Evolutionary conservation across 2,888 invertebrate species (phyloP).

Genomic region (Ichneumon xanthorius): DNA sequence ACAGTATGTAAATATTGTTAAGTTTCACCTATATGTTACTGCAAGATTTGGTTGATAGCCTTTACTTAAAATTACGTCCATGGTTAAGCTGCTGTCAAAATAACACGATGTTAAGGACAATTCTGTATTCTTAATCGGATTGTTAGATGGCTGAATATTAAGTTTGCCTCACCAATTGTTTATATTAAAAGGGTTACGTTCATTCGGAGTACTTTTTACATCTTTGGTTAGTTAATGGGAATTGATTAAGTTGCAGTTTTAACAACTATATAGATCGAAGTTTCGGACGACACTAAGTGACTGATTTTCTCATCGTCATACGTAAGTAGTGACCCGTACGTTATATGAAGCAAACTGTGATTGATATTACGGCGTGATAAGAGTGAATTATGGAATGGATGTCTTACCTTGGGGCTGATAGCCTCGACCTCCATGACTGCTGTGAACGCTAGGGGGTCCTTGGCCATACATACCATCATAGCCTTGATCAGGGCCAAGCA

Average conservation of each 20-base stretch:
- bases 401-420: constrained; percentile 95
- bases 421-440: constrained; percentile 91
- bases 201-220: neutral
- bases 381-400: constrained; percentile 65
- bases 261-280: too few species aligned
- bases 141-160: constrained; percentile 11
- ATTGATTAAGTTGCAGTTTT: too few species aligned
- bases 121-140: constrained; percentile 11
- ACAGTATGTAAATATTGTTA: constrained; percentile 74
- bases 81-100: constrained; percentile 84
- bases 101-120: constrained; percentile 79
- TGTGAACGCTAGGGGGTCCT: constrained; percentile 94
- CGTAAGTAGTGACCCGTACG: constrained; percentile 56
- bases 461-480: constrained; percentile 97
- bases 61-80: constrained; percentile 83
- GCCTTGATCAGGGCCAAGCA: constrained; percentile 96
- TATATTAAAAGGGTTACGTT: neutral
- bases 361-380: constrained; percentile 40
- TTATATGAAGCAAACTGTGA: constrained; percentile 62
- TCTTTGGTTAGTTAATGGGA: neutral
- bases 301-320: constrained; percentile 16
- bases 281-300: neutral
- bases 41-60: constrained; percentile 82
- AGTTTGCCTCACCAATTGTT: neutral
- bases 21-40: constrained; percentile 84